phyloP scores from a whole-genome alignment of 1,140 invertebrate genomes.

The Danaus melanippus region DNA sequence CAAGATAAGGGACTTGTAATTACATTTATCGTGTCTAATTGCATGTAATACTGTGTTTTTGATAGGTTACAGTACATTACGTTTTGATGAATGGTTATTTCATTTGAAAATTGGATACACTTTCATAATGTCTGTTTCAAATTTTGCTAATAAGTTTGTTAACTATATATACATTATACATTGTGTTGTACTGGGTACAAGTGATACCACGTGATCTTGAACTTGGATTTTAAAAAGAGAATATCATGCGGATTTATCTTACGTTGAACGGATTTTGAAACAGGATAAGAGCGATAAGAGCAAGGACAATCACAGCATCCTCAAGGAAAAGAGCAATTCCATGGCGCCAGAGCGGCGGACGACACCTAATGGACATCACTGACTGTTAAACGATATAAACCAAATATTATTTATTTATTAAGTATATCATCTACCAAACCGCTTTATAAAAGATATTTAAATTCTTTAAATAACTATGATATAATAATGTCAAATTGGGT shows the following conservation, averaged over 20 bases:
- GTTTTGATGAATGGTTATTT: neutral
- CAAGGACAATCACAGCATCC: constrained; percentile 46
- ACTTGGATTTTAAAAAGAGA: too few species aligned
- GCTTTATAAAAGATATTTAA: too few species aligned
- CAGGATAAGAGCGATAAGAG: constrained; percentile 39
- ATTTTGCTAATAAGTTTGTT: too few species aligned
- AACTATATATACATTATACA: too few species aligned
- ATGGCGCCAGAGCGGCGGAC: constrained; percentile 41
- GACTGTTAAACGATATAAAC: neutral
- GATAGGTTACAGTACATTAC: constrained; percentile 16
- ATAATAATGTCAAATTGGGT: too few species aligned
- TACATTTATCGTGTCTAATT: constrained; percentile 51
- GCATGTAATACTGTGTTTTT: constrained; percentile 40
- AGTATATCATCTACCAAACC: too few species aligned
- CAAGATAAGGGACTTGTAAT: constrained; percentile 41
- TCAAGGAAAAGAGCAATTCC: constrained; percentile 48
- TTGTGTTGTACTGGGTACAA: too few species aligned
- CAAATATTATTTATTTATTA: too few species aligned
- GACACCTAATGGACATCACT: constrained; percentile 7
- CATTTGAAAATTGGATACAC: constrained; percentile 1
- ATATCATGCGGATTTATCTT: constrained; percentile 5
- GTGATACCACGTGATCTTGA: too few species aligned
- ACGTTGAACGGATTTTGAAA: constrained; percentile 28
- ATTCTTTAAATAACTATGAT: too few species aligned
- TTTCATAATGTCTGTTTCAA: neutral